Percentiles rank a stretch among this genome's conserved stretches.
phyloP scores from a whole-genome alignment of 2,797 vertebrate species.

The Pipistrellus nathusii region DNA sequence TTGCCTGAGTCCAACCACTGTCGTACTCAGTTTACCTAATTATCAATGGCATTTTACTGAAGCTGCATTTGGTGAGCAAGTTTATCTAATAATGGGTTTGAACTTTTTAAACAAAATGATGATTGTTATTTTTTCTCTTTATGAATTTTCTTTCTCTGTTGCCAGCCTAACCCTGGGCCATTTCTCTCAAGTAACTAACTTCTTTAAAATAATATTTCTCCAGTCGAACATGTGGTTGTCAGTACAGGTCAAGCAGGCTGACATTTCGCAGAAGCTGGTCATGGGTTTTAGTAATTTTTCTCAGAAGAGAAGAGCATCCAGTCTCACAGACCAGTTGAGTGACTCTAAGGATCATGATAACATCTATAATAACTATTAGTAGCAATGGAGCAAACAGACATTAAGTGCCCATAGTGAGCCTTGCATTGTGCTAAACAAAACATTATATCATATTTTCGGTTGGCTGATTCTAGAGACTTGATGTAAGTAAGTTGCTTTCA shows the following conservation, averaged over 20 bases:
- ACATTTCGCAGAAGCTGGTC: background rate
- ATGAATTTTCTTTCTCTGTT: background rate
- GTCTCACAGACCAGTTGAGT: background rate
- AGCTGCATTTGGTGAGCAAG: background rate
- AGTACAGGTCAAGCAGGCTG: background rate
- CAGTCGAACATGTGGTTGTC: background rate
- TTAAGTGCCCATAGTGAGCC: background rate
- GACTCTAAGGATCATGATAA: background rate
- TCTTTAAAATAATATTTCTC: constrained; percentile 30
- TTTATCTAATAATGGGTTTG: constrained; percentile 23
- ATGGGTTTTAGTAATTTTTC: constrained; percentile 2
- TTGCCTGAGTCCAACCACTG: background rate
- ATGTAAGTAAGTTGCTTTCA: background rate
- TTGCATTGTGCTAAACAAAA: background rate
- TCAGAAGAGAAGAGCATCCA: background rate
- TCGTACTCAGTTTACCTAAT: background rate
- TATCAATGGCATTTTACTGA: constrained; percentile 6
- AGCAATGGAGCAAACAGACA: background rate
- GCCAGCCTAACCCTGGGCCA: background rate
- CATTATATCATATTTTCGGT: background rate
- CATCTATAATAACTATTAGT: background rate
- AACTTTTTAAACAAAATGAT: background rate
- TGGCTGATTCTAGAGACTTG: background rate
- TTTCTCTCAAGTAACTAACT: background rate
- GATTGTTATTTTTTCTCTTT: background rate